phyloP scores from a whole-genome alignment of 2,797 vertebrate species.

The Helarctos malayanus region DNA sequence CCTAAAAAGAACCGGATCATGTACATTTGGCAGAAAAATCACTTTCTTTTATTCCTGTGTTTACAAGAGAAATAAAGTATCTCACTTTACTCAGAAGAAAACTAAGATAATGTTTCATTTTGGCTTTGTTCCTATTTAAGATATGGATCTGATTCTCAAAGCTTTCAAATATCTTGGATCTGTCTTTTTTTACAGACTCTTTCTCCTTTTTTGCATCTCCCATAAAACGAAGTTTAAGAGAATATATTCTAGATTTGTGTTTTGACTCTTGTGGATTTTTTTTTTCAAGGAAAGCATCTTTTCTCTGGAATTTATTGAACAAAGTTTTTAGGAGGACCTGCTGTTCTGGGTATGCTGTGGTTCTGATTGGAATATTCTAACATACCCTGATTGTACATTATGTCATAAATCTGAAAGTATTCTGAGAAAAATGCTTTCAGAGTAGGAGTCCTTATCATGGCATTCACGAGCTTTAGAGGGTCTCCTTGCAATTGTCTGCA shows the following conservation, averaged over 20 bases:
- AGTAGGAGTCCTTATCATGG: background rate
- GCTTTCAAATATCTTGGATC: background rate
- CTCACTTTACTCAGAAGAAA: background rate
- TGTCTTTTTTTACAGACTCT: background rate
- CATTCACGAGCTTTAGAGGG: background rate
- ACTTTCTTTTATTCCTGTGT: background rate
- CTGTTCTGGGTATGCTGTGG: background rate
- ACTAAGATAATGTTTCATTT: slow-evolving; percentile 21
- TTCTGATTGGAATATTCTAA: background rate
- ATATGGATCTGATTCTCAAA: background rate
- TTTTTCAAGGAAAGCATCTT: background rate
- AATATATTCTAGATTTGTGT: slow-evolving; percentile 59
- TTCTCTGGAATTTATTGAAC: slow-evolving; percentile 44
- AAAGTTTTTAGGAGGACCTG: background rate
- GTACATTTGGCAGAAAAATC: background rate
- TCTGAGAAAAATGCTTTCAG: background rate
- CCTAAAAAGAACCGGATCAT: background rate
- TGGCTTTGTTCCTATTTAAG: slow-evolving; percentile 37
- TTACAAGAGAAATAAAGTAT: background rate
- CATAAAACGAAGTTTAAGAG: background rate
- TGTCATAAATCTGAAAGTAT: background rate
- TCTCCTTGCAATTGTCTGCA: background rate
- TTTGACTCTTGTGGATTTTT: background rate
- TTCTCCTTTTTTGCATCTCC: background rate
- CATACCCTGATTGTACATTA: background rate